Conservation (phyloP, 1,140 invertebrate species). For the Episyrphus balteatus region DNA sequence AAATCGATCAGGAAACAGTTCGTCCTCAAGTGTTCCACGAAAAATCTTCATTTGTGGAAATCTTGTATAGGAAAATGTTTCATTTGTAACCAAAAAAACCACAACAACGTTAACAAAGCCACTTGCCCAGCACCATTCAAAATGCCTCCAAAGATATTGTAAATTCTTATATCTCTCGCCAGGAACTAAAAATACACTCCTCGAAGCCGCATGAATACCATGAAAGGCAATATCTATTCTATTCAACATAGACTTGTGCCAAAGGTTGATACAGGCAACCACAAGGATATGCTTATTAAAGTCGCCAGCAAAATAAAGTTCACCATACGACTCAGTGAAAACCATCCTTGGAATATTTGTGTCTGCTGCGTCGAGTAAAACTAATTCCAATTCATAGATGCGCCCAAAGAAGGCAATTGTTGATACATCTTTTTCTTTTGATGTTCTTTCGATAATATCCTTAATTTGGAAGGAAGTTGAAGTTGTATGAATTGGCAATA, state of each 20-base stretch:
- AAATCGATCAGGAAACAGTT: slow-evolving; percentile 5
- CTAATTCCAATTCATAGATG: too few relatives aligned
- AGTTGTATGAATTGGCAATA: too few relatives aligned
- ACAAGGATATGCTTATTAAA: slow-evolving; percentile 5
- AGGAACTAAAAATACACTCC: slow-evolving; percentile 5
- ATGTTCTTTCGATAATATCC: too few relatives aligned
- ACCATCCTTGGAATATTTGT: slow-evolving; percentile 2
- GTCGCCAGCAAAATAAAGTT: neutral
- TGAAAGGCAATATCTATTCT: slow-evolving; percentile 3
- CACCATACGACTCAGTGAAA: neutral
- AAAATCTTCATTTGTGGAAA: neutral
- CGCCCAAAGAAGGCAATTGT: too few relatives aligned
- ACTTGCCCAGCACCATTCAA: slow-evolving; percentile 9
- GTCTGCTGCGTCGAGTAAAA: too few relatives aligned
- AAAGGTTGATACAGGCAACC: slow-evolving; percentile 2
- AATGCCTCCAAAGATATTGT: slow-evolving; percentile 2
- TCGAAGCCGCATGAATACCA: slow-evolving; percentile 2
- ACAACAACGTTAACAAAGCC: slow-evolving; percentile 6
- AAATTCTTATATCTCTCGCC: neutral
- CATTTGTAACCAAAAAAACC: neutral
- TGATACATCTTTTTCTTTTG: too few relatives aligned
- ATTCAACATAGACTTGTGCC: slow-evolving; percentile 3
- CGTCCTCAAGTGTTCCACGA: neutral
- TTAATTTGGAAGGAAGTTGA: too few relatives aligned
- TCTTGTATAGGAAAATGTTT: slow-evolving; percentile 3